phyloP scores from a whole-genome alignment of 1,140 invertebrate genomes.

The Tetragonula clypearis region DNA sequence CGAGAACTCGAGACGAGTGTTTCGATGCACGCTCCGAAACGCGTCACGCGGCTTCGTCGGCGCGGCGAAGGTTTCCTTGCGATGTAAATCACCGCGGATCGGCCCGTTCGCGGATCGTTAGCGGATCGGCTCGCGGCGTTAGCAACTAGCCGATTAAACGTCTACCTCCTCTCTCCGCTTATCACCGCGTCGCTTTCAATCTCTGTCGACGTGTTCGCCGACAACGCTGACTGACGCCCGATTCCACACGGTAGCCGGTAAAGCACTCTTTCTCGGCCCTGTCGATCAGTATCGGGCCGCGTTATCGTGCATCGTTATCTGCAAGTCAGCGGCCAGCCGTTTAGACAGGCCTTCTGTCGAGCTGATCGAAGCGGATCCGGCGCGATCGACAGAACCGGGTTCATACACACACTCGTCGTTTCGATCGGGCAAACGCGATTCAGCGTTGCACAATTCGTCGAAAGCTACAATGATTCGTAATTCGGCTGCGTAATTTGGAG shows the following conservation, averaged over 20 bases:
- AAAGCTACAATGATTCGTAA: no score
- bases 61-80: background rate
- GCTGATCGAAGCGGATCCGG: conserved; percentile 39
- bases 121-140: conserved; percentile 32
- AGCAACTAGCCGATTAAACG: conserved; percentile 51
- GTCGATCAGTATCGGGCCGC: conserved; percentile 54
- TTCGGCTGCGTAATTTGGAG: no score
- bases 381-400: conserved; percentile 18
- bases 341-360: conserved; percentile 17
- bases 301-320: conserved; percentile 62
- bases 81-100: conserved; percentile 18
- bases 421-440: conserved; percentile 7
- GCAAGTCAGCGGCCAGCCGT: conserved; percentile 14
- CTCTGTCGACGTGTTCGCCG: conserved; percentile 51
- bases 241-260: conserved; percentile 57
- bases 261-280: conserved; percentile 56
- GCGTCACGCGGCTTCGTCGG: background rate
- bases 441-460: background rate
- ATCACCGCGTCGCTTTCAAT: conserved; percentile 59
- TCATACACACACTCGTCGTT: conserved; percentile 37
- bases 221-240: conserved; percentile 46
- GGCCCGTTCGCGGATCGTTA: conserved; percentile 31
- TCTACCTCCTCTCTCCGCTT: conserved; percentile 34
- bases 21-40: conserved; percentile 1
- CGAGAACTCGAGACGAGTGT: background rate